Evolutionary conservation across 2,888 invertebrate species (phyloP).

Genomic region (Kryphioiulus occultus): DNA sequence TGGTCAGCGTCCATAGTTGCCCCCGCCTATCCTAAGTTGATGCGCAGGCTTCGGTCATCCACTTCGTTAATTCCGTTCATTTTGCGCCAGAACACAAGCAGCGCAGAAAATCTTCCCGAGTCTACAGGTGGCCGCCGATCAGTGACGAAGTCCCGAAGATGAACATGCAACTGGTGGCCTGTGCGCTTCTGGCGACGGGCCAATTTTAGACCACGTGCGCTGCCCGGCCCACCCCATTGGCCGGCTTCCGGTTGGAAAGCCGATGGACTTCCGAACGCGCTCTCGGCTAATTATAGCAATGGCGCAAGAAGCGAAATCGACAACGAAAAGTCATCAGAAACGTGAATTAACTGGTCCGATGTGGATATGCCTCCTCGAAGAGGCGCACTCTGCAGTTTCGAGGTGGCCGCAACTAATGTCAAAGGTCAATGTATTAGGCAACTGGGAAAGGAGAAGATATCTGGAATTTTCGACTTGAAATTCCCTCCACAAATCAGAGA

Average conservation of each 20-base stretch:
- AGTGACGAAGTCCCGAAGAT: background rate
- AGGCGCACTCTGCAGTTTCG: no score
- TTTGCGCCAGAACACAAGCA: background rate
- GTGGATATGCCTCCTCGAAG: no score
- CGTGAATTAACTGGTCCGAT: no score
- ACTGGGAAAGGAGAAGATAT: no score
- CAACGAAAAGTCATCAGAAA: no score
- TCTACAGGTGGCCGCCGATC: background rate
- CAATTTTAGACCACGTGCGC: background rate
- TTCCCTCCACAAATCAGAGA: no score
- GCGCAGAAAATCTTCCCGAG: background rate
- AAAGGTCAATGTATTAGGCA: no score
- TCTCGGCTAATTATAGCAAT: no score
- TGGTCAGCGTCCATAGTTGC: background rate
- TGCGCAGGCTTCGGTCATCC: background rate
- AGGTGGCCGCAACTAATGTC: no score
- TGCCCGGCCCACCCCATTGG: background rate
- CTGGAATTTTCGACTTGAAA: no score
- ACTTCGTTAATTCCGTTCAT: background rate
- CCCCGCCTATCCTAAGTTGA: background rate
- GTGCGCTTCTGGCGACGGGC: background rate
- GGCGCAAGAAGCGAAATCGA: no score
- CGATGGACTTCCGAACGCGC: background rate
- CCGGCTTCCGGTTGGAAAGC: background rate
- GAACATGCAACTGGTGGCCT: background rate